phyloP scores from a whole-genome alignment of 2,888 invertebrate species.

The Lasioglossum figueresi region DNA sequence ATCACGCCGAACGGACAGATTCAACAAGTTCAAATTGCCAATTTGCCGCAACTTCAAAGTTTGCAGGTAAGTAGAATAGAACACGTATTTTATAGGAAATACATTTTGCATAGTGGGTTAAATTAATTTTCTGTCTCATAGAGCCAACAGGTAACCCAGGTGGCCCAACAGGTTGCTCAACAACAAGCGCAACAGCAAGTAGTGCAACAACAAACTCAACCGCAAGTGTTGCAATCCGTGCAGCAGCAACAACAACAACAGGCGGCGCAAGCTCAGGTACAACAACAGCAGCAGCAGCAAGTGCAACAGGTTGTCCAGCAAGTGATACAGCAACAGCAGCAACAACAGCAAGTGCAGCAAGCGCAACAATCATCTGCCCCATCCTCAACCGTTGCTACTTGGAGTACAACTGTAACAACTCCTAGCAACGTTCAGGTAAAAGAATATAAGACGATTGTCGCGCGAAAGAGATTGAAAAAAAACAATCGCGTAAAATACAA shows the following conservation, averaged over 20 bases:
- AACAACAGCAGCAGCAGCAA: slow-evolving; percentile 74
- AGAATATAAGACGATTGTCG: neutral
- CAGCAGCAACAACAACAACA: slow-evolving; percentile 76
- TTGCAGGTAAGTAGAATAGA: slow-evolving; percentile 76
- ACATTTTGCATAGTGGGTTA: slow-evolving; percentile 4
- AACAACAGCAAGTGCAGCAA: slow-evolving; percentile 73
- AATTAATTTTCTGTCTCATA: slow-evolving; percentile 50
- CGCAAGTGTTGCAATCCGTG: slow-evolving; percentile 74
- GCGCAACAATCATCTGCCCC: slow-evolving; percentile 82
- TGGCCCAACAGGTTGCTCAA: slow-evolving; percentile 73
- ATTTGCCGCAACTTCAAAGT: slow-evolving; percentile 85
- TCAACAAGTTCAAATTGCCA: slow-evolving; percentile 94
- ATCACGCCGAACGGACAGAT: slow-evolving; percentile 95
- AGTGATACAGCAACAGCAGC: slow-evolving; percentile 73
- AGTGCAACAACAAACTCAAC: slow-evolving; percentile 75
- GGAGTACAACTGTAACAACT: slow-evolving; percentile 81
- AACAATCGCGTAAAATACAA: neutral
- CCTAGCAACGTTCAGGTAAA: slow-evolving; percentile 82
- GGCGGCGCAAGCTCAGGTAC: slow-evolving; percentile 75
- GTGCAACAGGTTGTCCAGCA: slow-evolving; percentile 68
- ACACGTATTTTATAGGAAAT: neutral
- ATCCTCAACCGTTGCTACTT: slow-evolving; percentile 80
- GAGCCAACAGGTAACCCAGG: slow-evolving; percentile 81
- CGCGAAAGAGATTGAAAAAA: neutral
- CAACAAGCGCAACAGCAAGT: slow-evolving; percentile 78